Base-by-base conservation (phyloP, 2,113 vertebrate species). In the Microcebus ravelobensis region DNA sequence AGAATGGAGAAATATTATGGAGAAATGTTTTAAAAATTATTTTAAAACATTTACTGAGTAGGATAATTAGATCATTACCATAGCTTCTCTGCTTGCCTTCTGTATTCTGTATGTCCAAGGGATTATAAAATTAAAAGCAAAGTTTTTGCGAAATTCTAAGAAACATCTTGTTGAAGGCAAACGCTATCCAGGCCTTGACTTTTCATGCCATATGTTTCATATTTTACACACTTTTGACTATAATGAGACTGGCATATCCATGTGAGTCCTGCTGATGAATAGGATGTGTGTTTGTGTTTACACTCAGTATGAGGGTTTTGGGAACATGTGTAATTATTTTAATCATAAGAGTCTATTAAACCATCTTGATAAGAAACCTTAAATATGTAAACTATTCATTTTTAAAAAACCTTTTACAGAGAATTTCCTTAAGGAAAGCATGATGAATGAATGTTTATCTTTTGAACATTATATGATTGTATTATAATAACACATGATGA, bases 361-460 rank as follows among this genome's bases (percentile, higher is more conserved):
- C 23, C 74, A 90, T 96, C 85, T 97, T 82, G 84, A 96, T 96
- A 97, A 97, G 79, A 90, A 93, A 61, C 3, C 70, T 90, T 90
- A 94, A 90, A 50, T 81, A 94, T 92, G 76, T 88, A 87, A 92
- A 77, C 87, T 94, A 73, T 88, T 96, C 57, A 96, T 71, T 93
- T 39, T 23, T 87, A 93, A 83, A 91, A 82, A 89, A 29, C 5
- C 17, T 31, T 89, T 87, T 82, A 63, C n/a, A 81, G 52, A 95
- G 59, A 94, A 87, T 81, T 81, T 96, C 20, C 61, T 96, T 92
- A 87, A 87, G 67, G 70, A 84, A 97, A 94, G 92, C 90, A 96
- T 74, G 67, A 93, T 52, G 65, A 95, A 77, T 83, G 31, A 82
- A 86, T 91, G 71, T 91, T 96, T 96, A 71, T 76, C 63, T 95